phyloP scores from a whole-genome alignment of 2,113 vertebrate genomes.

The Seriola rivoliana region DNA sequence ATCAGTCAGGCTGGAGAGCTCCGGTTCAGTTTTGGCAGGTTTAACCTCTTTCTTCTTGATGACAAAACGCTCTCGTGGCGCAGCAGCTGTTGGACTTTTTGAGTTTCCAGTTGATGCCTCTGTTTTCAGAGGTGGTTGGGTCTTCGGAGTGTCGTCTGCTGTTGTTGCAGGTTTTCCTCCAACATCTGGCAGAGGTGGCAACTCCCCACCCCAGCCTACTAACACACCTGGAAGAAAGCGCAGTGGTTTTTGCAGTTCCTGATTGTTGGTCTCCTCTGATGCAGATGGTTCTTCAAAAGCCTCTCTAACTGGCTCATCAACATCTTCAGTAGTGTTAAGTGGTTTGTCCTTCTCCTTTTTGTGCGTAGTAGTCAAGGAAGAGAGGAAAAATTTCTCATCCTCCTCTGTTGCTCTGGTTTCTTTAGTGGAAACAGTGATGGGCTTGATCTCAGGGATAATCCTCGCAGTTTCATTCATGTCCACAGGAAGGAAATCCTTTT shows the following conservation, averaged over 20 bases:
- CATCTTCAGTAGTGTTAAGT: conserved; percentile 80
- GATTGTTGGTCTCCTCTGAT: conserved; percentile 83
- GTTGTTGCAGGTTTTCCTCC: conserved; percentile 85
- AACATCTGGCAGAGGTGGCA: conserved; percentile 87
- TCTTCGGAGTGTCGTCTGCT: conserved; percentile 87
- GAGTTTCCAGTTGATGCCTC: conserved; percentile 71
- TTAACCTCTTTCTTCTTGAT: conserved; percentile 85
- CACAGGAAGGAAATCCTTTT: conserved; percentile 88
- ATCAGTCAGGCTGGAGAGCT: conserved; percentile 63
- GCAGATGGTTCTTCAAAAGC: conserved; percentile 77
- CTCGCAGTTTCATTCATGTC: conserved; percentile 84
- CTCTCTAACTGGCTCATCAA: conserved; percentile 73
- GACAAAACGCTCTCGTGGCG: conserved; percentile 83
- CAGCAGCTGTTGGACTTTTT: conserved; percentile 79
- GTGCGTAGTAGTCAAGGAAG: conserved; percentile 86
- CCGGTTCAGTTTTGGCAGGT: conserved; percentile 70
- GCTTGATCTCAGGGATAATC: conserved; percentile 90
- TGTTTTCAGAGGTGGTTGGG: conserved; percentile 70
- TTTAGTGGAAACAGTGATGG: conserved; percentile 81
- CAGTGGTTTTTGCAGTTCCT: conserved; percentile 90
- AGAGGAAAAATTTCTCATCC: conserved; percentile 91
- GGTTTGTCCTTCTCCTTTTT: conserved; percentile 89
- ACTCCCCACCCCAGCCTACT: conserved; percentile 92
- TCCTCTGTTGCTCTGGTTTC: conserved; percentile 81
- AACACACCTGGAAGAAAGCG: conserved; percentile 97